Conservation (phyloP, 2,113 vertebrate species). For the Pholis gunnellus region DNA sequence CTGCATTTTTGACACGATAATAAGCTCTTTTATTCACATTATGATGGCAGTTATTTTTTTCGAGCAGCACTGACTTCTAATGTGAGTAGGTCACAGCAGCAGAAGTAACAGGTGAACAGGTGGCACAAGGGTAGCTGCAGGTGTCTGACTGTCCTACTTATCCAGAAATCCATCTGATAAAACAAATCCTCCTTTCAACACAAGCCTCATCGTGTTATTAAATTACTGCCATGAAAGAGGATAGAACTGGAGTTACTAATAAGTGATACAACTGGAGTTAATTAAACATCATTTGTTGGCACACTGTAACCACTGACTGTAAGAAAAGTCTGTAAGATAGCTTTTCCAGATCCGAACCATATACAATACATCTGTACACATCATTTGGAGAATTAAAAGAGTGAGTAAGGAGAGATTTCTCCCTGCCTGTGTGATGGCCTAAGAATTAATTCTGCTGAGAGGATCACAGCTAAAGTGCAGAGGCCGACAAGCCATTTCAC, state of each 20-base stretch:
- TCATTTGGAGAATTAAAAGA: not conserved
- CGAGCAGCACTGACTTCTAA: not conserved
- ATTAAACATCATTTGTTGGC: conserved; percentile 10
- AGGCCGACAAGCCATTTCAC: not conserved
- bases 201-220: conserved; percentile 23
- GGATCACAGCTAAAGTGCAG: not conserved
- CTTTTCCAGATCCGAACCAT: not conserved
- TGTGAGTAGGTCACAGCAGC: conserved; percentile 23
- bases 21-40: not conserved
- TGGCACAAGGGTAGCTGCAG: conserved; percentile 41
- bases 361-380: not conserved
- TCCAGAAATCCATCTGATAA: conserved; percentile 3
- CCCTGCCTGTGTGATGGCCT: not conserved
- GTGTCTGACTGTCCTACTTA: conserved; percentile 44
- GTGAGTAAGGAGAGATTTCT: not conserved
- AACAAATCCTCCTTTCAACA: conserved; percentile 12
- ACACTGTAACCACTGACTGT: not conserved
- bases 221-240: conserved; percentile 4
- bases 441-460: not conserved
- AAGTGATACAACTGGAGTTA: conserved; percentile 2
- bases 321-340: not conserved
- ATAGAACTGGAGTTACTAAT: conserved; percentile 11
- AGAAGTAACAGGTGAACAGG: conserved; percentile 33
- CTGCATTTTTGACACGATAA: not conserved
- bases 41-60: not conserved